These are phyloP conservation scores for Pteropus rufus DNA, from an alignment of 2,797 vertebrate genomes.

Conservation along the genomic window DNA sequence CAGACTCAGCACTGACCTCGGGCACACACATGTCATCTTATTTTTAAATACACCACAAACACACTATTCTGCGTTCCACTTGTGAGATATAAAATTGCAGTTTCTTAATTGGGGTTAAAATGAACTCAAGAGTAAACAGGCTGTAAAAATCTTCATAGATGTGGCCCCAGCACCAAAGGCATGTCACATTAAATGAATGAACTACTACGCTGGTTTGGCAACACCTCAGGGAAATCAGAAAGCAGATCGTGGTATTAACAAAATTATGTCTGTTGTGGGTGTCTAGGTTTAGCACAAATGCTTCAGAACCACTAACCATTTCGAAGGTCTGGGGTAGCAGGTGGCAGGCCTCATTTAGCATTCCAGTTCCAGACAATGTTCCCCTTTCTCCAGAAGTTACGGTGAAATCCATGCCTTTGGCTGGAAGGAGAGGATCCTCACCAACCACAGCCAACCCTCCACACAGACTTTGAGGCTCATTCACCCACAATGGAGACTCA, in stretches of 20 bases:
- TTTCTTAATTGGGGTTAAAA: background rate
- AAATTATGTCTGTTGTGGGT: background rate
- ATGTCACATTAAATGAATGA: background rate
- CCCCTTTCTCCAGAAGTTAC: background rate
- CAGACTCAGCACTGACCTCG: background rate
- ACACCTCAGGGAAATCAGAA: background rate
- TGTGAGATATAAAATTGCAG: background rate
- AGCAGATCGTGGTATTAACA: background rate
- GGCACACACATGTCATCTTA: fast-evolving
- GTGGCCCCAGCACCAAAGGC: background rate
- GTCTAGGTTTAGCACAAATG: background rate
- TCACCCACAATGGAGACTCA: slow-evolving; percentile 26
- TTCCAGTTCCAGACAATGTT: background rate
- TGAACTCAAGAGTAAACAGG: background rate
- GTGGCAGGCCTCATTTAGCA: background rate
- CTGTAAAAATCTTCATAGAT: background rate
- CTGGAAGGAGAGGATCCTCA: slow-evolving; percentile 11
- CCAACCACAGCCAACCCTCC: slow-evolving; percentile 19
- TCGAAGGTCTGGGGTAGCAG: background rate
- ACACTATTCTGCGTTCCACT: fast-evolving
- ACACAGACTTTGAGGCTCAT: background rate
- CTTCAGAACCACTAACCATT: background rate
- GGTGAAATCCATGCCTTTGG: background rate
- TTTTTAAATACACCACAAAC: background rate
- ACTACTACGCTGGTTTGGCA: no score